Percentiles rank a stretch among this genome's conserved stretches.
These are phyloP conservation scores for Meloidogyne hapla DNA, from an alignment of 1,140 invertebrate species.

Conservation along the genomic window DNA sequence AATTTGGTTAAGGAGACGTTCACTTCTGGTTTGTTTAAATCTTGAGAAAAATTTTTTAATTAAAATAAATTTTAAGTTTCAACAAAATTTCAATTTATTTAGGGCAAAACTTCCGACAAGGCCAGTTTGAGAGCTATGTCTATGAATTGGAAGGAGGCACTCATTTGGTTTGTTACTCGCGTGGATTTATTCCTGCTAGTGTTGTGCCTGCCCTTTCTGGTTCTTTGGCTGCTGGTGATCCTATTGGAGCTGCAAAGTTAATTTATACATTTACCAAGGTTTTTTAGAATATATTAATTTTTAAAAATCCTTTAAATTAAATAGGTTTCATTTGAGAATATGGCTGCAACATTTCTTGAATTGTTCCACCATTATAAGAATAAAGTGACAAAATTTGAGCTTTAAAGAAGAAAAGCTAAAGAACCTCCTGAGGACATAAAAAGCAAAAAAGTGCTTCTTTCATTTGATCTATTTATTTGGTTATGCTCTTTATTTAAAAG, in stretches of 20 bases:
- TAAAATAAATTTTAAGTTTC: background rate
- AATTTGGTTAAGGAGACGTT: slow-evolving; percentile 41
- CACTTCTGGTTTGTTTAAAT: slow-evolving; percentile 24
- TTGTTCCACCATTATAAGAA: slow-evolving; percentile 43
- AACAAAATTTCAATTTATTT: slow-evolving; percentile 13
- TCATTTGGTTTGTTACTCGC: slow-evolving; percentile 47
- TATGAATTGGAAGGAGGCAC: slow-evolving; percentile 43
- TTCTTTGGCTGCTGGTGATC: slow-evolving; percentile 42
- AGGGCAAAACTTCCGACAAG: slow-evolving; percentile 52
- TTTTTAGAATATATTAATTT: background rate
- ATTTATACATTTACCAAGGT: slow-evolving; percentile 32
- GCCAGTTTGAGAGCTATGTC: slow-evolving; percentile 49
- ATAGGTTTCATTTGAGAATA: slow-evolving; percentile 35
- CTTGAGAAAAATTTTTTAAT: background rate
- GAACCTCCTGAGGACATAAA: background rate
- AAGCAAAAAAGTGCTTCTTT: background rate
- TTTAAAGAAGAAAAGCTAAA: slow-evolving; percentile 32
- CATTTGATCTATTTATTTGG: background rate
- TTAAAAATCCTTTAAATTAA: background rate
- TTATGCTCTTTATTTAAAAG: background rate
- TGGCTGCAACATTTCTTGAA: slow-evolving; percentile 11
- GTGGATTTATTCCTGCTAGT: slow-evolving; percentile 47
- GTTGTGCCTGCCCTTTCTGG: slow-evolving; percentile 32
- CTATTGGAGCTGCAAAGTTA: slow-evolving; percentile 33
- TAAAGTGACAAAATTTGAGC: slow-evolving; percentile 41